Evolutionary conservation across 2,797 vertebrate genomes (phyloP), one percentile per base, ranked within the genome.

Genomic region (Gephyroberyx darwinii): DNA sequence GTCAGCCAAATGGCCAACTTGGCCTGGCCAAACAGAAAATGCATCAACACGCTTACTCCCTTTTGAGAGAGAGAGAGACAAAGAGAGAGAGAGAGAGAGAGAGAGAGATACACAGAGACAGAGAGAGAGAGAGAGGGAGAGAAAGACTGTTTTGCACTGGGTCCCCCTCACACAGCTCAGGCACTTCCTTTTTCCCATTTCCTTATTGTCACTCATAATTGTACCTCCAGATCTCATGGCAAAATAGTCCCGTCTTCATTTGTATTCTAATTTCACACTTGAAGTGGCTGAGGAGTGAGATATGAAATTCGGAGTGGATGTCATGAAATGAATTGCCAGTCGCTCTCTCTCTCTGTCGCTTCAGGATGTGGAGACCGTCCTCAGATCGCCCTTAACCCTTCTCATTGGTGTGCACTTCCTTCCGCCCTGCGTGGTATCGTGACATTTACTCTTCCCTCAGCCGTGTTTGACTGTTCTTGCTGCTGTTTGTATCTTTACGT

Each of bases 221-320:
- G 69, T 74, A 75, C 59, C 63, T 67, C 65, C 39, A 74, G 75
- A 77, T 74, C 75, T 82, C 66, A 74, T 66, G 69, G 76, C 66
- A 74, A 82, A 77, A 78, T 69, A 71, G 56, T 65, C 62, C 65
- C 37, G 53, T 69, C 37, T 62, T 77, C 74, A 68, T 77, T 72
- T 72, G 75, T 77, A 72, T 72, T 83, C 63, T 83, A 83, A 80
- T 83, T 83, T 83, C 75, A 76, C 77, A 71, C 56, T 69, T 78
- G 65, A 69, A 56, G 61, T 70, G 71, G 61, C 59, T 54, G 62
- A 65, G 71, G 74, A 66, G 71, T 67, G 61, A 74, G 70, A 77
- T 80, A 66, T 69, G 75, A 62, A 62, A 77, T 61, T 64, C 41
- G 51, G 62, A 63, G 66, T 53, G 53, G 43, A 52, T 67, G 69